A percentile compares a stretch with the other conserved stretches of the same genome.
Evolutionary conservation across 2,113 vertebrate species (phyloP).

Genomic region (Pongo pygmaeus): DNA sequence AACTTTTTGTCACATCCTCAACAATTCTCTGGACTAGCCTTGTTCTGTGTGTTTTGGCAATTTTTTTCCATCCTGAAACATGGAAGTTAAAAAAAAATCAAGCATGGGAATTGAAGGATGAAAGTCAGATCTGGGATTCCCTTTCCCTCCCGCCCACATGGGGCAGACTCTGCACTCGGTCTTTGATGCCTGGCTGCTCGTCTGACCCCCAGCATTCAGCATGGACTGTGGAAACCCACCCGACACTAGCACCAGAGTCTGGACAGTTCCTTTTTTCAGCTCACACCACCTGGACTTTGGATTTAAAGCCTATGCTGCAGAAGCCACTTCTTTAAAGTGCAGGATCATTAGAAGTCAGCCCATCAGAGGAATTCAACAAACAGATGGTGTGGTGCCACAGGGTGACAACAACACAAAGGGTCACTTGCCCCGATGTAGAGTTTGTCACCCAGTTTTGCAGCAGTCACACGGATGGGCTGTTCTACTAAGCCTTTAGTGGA

Average conservation of each 20-base stretch:
- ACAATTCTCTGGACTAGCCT: not conserved
- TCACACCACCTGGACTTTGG: not conserved
- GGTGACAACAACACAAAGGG: not conserved
- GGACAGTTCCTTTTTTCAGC: constrained; percentile 51
- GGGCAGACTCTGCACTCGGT: constrained; percentile 59
- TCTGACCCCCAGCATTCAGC: constrained; percentile 50
- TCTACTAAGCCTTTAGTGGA: not conserved
- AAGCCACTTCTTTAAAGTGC: not conserved
- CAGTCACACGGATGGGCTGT: not conserved
- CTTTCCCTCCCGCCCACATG: constrained; percentile 52
- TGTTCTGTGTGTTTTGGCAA: constrained; percentile 46
- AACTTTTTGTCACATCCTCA: not conserved
- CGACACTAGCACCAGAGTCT: not conserved
- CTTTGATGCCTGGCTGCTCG: constrained; percentile 40
- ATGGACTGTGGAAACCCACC: not conserved
- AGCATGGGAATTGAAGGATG: constrained; percentile 71
- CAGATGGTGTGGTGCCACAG: not conserved
- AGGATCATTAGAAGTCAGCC: not conserved
- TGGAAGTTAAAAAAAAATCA: constrained; percentile 55
- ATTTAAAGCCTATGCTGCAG: not conserved
- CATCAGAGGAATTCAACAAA: not conserved
- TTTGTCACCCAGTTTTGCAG: not conserved
- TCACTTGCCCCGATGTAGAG: not conserved
- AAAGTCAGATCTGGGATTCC: not conserved
- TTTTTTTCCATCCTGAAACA: constrained; percentile 11